phyloP scores from a whole-genome alignment of 1,140 invertebrate species.

The Agrypnia vestita region DNA sequence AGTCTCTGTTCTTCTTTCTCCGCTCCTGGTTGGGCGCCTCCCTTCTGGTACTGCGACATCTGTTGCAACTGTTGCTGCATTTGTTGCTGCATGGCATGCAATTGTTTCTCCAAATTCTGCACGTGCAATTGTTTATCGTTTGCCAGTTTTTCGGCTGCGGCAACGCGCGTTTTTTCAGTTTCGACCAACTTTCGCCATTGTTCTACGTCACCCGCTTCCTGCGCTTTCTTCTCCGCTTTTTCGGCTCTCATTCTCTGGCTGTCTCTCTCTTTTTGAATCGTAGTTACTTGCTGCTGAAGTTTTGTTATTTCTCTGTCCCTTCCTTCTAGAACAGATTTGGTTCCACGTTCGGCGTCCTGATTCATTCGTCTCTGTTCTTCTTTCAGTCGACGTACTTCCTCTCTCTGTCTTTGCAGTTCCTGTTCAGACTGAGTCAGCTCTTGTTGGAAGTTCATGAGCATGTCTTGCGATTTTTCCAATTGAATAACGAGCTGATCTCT shows the following conservation, averaged over 20 bases:
- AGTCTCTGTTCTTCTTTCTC: constrained; percentile 77
- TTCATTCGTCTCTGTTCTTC: constrained; percentile 79
- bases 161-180: constrained; percentile 81
- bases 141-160: constrained; percentile 80
- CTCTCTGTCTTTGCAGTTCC: constrained; percentile 85
- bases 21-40: constrained; percentile 58
- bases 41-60: constrained; percentile 72
- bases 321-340: constrained; percentile 81
- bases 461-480: constrained; percentile 93
- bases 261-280: constrained; percentile 79
- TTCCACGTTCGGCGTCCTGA: constrained; percentile 80
- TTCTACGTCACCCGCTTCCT: constrained; percentile 81
- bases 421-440: constrained; percentile 87
- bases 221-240: constrained; percentile 78
- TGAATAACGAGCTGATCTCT: constrained; percentile 90
- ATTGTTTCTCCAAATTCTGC: constrained; percentile 85
- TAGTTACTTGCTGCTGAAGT: constrained; percentile 82
- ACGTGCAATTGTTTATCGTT: constrained; percentile 85
- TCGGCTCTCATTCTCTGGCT: constrained; percentile 80
- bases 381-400: constrained; percentile 84
- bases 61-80: constrained; percentile 74
- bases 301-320: constrained; percentile 82
- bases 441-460: constrained; percentile 93
- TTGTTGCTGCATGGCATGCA: constrained; percentile 83
- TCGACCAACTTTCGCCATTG: constrained; percentile 86